Base-by-base conservation (phyloP, 2,888 invertebrate species). In the Leptodirus hochenwartii region DNA sequence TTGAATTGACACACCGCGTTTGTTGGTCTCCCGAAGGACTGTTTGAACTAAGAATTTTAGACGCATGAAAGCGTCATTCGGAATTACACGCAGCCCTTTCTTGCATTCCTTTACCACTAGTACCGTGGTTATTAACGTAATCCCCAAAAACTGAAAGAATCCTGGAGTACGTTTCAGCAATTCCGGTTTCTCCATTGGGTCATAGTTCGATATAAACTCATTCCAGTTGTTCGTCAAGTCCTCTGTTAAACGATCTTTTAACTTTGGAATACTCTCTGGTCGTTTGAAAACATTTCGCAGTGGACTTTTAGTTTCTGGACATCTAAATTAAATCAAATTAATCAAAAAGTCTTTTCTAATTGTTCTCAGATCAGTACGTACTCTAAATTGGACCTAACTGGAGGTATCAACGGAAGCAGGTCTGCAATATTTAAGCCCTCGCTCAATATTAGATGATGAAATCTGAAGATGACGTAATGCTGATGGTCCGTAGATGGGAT, bases 351-450 rank as follows among this genome's bases (percentile, higher is more conserved):
- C 12, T 5, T 8, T 30, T 10, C 8, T n/a, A n/a, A n/a, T n/a
- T n/a, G n/a, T n/a, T n/a, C n/a, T n/a, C n/a, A 12, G 8, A 26
- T n/a, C 20, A 13, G 9, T 25, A 35, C 40, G 42, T 46, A 52
- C 52, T 47, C 46, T 12, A 42, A 25, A 25, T 36, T 34, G 30
- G 42, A 45, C 30, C 43, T 41, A n/a, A 47, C 47, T 22, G 51
- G 49, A 12, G 51, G 50, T 34, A 58, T 60, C n/a, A 80, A 50
- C 15, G 79, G 63, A 9, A 84, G 53, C 34, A 84, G 60, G 48
- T 84, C 80, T 1, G 76, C 76, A 10, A 81, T 66, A 39, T 75
- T 76, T 13, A 82, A 54, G 31, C 75, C 72, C 34, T 79, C 78
- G 8, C 71, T 69, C 4, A 81, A 59, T 2, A 82, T 59, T 15